These are phyloP conservation scores for Tricholauxania praeusta DNA, from an alignment of 2,888 invertebrate genomes.

Conservation along the genomic window DNA sequence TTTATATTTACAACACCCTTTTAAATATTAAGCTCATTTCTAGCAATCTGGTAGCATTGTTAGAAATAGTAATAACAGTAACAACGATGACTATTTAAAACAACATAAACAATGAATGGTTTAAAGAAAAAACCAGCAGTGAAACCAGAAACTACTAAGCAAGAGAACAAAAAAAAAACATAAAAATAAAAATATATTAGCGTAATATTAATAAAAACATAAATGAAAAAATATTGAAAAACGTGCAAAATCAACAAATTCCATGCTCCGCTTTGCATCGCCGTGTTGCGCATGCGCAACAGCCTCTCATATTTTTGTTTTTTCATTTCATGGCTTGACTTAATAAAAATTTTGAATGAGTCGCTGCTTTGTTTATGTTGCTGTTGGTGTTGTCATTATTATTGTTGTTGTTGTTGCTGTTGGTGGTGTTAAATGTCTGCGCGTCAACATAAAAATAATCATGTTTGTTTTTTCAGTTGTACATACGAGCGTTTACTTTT, in stretches of 20 bases:
- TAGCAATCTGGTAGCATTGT: too few species aligned
- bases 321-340: neutral
- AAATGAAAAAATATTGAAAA: conserved; percentile 14
- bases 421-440: conserved; percentile 32
- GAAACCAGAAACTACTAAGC: too few species aligned
- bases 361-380: neutral
- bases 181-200: too few species aligned
- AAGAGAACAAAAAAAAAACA: too few species aligned
- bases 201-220: neutral
- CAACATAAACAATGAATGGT: too few species aligned
- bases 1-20: too few species aligned
- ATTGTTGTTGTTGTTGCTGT: conserved; percentile 22
- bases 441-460: conserved; percentile 16
- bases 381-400: neutral
- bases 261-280: neutral
- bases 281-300: conserved; percentile 21
- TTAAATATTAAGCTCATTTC: too few species aligned
- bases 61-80: too few species aligned
- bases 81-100: too few species aligned
- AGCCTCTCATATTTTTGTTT: too few species aligned
- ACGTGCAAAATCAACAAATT: conserved; percentile 26
- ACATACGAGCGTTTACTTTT: too few species aligned
- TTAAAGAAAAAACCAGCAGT: too few species aligned
- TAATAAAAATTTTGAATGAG: neutral
- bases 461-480: conserved; percentile 33